Evolutionary conservation across 2,888 invertebrate species (phyloP), one percentile per base, ranked within the genome.

Genomic region (Cosmia trapezina): DNA sequence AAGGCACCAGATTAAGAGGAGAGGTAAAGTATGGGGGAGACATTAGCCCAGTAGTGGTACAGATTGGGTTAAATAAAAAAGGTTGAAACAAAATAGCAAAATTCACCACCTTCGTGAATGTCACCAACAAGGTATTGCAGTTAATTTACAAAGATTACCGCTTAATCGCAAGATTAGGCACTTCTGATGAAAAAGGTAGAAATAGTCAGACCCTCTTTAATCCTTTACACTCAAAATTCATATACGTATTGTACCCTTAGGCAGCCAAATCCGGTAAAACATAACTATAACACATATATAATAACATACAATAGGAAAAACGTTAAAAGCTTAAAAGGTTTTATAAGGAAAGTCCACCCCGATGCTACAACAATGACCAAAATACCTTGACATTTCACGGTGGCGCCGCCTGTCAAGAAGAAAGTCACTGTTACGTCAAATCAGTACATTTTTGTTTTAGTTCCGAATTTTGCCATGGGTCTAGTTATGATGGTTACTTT

Each of bases 251-350:
- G 41, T 62, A 43, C 28, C 33, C 47, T 17, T 14, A 45, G 63
- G 33, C 37, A 62, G 47, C 45, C 65, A 73, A 61, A 77, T 65
- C 80, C 66, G 4, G 33, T 67, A n/a, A 59, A 66, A 75, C 54
- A 62, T 53, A 78, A 57, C 64, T 76, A 61, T 65, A 76, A 57
- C 45, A 59, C 33, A 73, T 43, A 53, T 41, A 71, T 56, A 62
- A 45, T 62, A 69, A 43, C 28, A 83, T 68, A 78, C 70, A 83
- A 78, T 83, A 66, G 81, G 83, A 77, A 65, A 84, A 84, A 76
- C 70, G 82, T 28, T 81, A 82, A 87, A 82, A 86, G 80, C 86
- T 80, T 85, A 76, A 86, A 84, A 85, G 83, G 76, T 79, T 87
- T 72, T 71, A 63, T 70, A 72, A 76, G 80, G 72, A 83, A 85